Conservation (phyloP, 2,888 invertebrate species). For the Smittia aterrima region DNA sequence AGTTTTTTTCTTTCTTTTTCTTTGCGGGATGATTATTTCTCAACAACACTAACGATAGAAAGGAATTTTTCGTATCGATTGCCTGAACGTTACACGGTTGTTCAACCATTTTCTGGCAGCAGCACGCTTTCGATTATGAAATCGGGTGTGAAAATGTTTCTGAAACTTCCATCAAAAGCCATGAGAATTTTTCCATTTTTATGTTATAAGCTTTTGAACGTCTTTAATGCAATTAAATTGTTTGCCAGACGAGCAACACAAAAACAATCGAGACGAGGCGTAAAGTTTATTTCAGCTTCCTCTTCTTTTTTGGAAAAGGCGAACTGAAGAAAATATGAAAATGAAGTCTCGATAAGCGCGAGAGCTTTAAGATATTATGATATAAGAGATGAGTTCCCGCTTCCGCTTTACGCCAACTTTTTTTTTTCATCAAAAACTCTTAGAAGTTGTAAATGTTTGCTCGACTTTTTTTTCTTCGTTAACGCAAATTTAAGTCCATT, state of each 20-base stretch:
- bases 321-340: neutral
- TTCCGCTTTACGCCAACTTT: neutral
- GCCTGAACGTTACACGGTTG: conserved; percentile 2
- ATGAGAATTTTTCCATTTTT: too few species aligned
- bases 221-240: neutral
- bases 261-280: neutral
- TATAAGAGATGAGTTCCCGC: too few species aligned
- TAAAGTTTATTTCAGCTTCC: neutral
- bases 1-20: neutral
- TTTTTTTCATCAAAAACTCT: neutral
- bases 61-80: neutral
- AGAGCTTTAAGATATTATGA: neutral
- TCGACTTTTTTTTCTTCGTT: neutral
- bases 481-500: conserved; percentile 7
- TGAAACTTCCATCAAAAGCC: too few species aligned
- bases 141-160: neutral
- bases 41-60: conserved; percentile 13
- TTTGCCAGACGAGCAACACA: neutral
- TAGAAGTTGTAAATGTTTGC: neutral
- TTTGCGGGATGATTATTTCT: conserved; percentile 1
- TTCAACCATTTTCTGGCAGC: neutral
- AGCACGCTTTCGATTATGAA: neutral
- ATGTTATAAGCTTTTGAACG: neutral
- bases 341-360: neutral
- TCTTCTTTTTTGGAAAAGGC: neutral